Base-by-base conservation (phyloP, 1,140 invertebrate species). In the Amphibalanus amphitrite region DNA sequence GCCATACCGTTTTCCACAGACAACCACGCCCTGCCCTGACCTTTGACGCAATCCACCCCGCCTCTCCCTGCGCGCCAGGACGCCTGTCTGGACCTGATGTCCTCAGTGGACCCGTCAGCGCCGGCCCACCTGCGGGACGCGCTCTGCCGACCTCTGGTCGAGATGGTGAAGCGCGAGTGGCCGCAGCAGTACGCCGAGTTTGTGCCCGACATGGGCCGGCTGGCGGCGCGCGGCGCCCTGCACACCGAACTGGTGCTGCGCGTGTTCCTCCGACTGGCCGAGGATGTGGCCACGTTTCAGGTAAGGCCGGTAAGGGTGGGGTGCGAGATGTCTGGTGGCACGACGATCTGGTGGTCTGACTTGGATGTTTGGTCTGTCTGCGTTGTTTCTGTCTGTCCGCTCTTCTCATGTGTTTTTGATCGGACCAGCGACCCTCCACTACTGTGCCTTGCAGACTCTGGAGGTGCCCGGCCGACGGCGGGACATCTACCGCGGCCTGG, bases 101-200 rank as follows among this genome's bases (percentile, higher is more conserved):
- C 73, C 74, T 73, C 72, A 76, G 73, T 74, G 74, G 75, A 26
- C 71, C 59, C 83, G 17, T 79, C 82, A 69, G 85, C 86, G 72
- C 81, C 83, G 73, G 78, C 79, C 69, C 89, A 92, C 78, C 86
- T 94, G 71, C 93, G 95, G 79, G 91, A 94, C 82, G 92, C 87
- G 10, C 79, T 95, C 20, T 91, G 92, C 26, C 82, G 91, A 69
- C 88, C 95, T 26, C 85, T 95, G 72, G 93, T 96, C 0, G 94
- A 97, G 82, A 93, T 96, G 87, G 90, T 94, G 23, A 96, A 96
- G 79, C 81, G 93, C 25, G 92, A 95, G 79, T 97, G 93, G 94
- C 93, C 94, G 0, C 93, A 96, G 78, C 91, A 95, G 72, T 97
- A 93, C 93, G 90, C 91, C 0, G 87, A 87, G 0, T 78, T 97